A percentile compares a stretch with the other conserved stretches of the same genome.
Evolutionary conservation across 2,888 invertebrate species (phyloP).

Genomic region (Teleogryllus oceanicus): DNA sequence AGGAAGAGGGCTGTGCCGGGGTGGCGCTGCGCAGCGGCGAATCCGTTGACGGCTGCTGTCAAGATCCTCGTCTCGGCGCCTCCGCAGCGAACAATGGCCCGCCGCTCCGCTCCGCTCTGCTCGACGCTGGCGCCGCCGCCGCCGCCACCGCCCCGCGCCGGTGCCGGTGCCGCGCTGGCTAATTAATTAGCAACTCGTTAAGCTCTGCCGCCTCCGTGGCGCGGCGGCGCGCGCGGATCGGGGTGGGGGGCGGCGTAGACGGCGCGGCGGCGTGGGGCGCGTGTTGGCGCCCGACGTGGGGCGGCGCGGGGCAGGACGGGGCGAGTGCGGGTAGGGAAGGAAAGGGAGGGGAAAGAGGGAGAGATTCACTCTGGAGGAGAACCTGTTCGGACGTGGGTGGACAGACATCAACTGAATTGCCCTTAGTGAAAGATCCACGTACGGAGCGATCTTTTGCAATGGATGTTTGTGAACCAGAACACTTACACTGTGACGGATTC

Average conservation of each 20-base stretch:
- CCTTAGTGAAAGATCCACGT: too few species aligned
- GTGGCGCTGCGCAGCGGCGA: background rate
- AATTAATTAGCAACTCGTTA: constrained; percentile 18
- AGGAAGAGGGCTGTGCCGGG: background rate
- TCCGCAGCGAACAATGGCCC: background rate
- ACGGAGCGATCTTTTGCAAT: too few species aligned
- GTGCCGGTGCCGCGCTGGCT: background rate
- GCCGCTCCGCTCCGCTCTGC: background rate
- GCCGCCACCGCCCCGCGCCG: background rate
- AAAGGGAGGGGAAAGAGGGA: background rate
- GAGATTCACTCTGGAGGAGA: background rate
- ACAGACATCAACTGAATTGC: too few species aligned
- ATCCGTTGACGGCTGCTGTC: background rate
- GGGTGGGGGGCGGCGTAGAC: background rate
- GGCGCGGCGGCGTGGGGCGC: background rate
- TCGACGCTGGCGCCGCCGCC: background rate
- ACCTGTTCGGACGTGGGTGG: too few species aligned
- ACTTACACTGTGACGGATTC: too few species aligned
- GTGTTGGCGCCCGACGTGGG: background rate
- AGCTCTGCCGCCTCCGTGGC: background rate
- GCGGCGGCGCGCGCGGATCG: background rate
- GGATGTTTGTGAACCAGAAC: too few species aligned
- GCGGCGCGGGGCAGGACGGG: background rate
- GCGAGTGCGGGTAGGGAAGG: background rate
- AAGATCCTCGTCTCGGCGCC: constrained; percentile 1